Base-by-base conservation (phyloP, 2,113 vertebrate genomes). In the Hyperoodon ampullatus region DNA sequence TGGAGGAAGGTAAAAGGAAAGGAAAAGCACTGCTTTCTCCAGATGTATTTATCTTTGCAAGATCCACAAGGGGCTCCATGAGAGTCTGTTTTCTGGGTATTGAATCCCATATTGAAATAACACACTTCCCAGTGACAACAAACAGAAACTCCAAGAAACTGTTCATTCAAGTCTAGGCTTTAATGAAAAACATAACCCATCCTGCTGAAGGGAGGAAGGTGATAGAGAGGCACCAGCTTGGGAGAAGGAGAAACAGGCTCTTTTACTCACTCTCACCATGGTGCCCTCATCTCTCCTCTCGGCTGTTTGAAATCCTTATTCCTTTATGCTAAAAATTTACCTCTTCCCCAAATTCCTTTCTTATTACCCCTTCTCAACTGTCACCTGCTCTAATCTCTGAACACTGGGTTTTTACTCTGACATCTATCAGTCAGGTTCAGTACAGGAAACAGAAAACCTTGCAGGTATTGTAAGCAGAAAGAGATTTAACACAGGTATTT, bases 141-240 rank as follows among this genome's bases (percentile, higher is more conserved):
- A 95, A 91, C 44, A 94, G 85, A 96, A 78, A 94, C 53, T 50
- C 77, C 74, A 71, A 96, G 65, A 88, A 47, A 75, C 81, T 88
- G 44, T 94, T 96, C 35, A 72, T 84, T 96, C 47, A 82, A 94
- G 60, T 78, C n/a, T 50, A 74, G 85, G 39, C 81, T 71, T 93
- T 93, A 93, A 94, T 94, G 28, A 88, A 88, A 97, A 88, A 72
- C 47, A 80, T 70, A 92, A 70, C 55, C 78, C 65, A 90, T 21
- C 77, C 93, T 66, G 28, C 72, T 90, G 60, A 80, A 90, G 55
- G 1, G 24, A 28, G 55, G 71, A 72, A 53, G 16, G 44, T 50
- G 23, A 61, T 55, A 71, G 47, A 61, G 42, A 86, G 35, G n/a
- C 61, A 72, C 26, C 44, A 88, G 35, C 50, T 61, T 93, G 66